Evolutionary conservation across 1,140 invertebrate species (phyloP).

Genomic region (Dermatophagoides farinae): DNA sequence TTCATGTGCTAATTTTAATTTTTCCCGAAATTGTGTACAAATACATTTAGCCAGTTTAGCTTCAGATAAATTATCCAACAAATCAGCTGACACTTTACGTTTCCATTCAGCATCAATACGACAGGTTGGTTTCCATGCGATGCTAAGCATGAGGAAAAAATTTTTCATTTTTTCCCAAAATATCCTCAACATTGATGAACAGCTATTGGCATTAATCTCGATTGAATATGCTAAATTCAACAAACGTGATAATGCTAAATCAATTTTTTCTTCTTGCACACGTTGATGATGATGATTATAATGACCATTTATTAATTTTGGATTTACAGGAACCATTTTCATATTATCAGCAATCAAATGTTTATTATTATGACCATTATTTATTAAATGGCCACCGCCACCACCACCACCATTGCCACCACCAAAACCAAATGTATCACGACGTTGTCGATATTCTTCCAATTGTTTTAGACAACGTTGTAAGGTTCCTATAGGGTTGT

Average conservation of each 20-base stretch:
- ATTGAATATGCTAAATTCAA: constrained; percentile 46
- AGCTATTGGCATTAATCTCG: constrained; percentile 54
- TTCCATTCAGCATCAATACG: constrained; percentile 50
- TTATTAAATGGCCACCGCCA: too few species aligned
- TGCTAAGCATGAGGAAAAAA: constrained; percentile 7
- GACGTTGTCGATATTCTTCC: constrained; percentile 27
- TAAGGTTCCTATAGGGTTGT: constrained; percentile 32
- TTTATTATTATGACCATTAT: background rate
- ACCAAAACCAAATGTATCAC: too few species aligned
- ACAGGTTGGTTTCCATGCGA: constrained; percentile 26
- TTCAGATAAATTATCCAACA: constrained; percentile 48
- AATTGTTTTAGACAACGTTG: constrained; percentile 45
- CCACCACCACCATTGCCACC: too few species aligned
- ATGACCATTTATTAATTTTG: too few species aligned
- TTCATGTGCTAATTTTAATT: constrained; percentile 43
- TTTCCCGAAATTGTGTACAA: constrained; percentile 40
- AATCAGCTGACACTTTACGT: constrained; percentile 43
- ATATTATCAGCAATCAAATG: too few species aligned
- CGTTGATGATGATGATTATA: background rate
- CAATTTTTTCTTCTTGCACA: constrained; percentile 33
- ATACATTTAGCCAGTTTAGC: constrained; percentile 49
- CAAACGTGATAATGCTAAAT: constrained; percentile 51
- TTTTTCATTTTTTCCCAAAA: constrained; percentile 56
- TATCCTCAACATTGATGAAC: constrained; percentile 47
- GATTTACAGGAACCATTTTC: too few species aligned